Evolutionary conservation across 1,140 invertebrate genomes (phyloP).

Genomic region (Cotesia vestalis): DNA sequence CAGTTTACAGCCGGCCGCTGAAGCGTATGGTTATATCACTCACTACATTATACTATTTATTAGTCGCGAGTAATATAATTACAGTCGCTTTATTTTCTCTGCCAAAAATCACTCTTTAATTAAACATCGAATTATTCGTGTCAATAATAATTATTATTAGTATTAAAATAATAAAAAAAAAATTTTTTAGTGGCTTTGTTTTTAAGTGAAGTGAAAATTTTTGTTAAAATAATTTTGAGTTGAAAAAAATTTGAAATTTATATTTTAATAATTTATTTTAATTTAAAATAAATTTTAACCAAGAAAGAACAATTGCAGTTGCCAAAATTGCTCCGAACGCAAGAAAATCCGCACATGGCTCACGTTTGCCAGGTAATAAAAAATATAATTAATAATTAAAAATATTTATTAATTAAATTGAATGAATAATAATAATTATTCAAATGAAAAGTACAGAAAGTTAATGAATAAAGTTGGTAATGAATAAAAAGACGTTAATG

Average conservation of each 20-base stretch:
- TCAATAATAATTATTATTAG: no score
- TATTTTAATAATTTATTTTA: no score
- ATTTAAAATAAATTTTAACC: no score
- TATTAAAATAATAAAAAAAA: no score
- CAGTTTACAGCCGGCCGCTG: conserved; percentile 62
- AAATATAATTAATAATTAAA: conserved; percentile 1
- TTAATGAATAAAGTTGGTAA: conserved; percentile 5
- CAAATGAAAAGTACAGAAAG: background rate
- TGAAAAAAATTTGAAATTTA: background rate
- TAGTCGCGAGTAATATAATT: background rate
- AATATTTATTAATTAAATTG: background rate
- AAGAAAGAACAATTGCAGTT: background rate
- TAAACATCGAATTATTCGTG: no score
- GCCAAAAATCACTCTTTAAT: no score
- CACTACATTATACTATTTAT: background rate
- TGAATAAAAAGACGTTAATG: conserved; percentile 15
- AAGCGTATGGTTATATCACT: conserved; percentile 47
- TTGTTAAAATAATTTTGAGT: background rate
- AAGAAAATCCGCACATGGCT: conserved; percentile 45
- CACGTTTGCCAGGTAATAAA: conserved; percentile 39
- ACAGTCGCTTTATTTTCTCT: background rate
- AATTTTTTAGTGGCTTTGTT: background rate
- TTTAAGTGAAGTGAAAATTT: background rate
- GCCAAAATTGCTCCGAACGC: conserved; percentile 53
- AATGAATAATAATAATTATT: no score